These are phyloP conservation scores for Stratiolaelaps scimitus DNA, from an alignment of 1,140 invertebrate genomes.

Conservation along the genomic window DNA sequence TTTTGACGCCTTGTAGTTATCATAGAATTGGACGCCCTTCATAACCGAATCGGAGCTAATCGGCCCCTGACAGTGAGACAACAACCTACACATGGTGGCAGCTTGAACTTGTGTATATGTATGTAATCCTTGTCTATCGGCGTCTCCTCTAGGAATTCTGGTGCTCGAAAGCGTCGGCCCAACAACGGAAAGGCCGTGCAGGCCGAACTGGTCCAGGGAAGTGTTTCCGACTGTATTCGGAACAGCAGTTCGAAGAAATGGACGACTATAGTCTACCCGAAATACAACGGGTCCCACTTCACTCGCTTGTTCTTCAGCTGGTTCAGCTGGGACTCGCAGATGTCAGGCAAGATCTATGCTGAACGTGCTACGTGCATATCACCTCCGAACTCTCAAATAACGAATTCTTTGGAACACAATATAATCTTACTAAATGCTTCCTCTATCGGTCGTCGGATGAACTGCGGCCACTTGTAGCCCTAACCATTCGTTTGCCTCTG, in stretches of 20 bases:
- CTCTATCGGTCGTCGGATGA: too few relatives aligned
- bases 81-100: too few relatives aligned
- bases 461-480: too few relatives aligned
- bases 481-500: not conserved
- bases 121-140: too few relatives aligned
- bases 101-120: too few relatives aligned
- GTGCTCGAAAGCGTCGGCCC: slow-evolving; percentile 91
- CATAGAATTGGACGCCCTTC: too few relatives aligned
- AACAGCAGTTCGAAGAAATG: slow-evolving; percentile 66
- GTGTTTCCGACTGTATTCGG: slow-evolving; percentile 71
- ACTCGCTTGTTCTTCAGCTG: slow-evolving; percentile 85
- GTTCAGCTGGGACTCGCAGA: slow-evolving; percentile 83
- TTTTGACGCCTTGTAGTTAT: too few relatives aligned
- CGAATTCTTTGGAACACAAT: slow-evolving; percentile 48
- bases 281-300: slow-evolving; percentile 77
- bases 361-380: too few relatives aligned
- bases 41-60: too few relatives aligned
- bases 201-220: slow-evolving; percentile 56
- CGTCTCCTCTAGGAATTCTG: slow-evolving; percentile 70
- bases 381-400: slow-evolving; percentile 68
- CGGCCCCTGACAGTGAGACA: too few relatives aligned
- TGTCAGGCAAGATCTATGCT: slow-evolving; percentile 38
- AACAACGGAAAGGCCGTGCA: slow-evolving; percentile 89
- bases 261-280: slow-evolving; percentile 72
- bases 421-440: too few relatives aligned